These are phyloP conservation scores for Pteronotus mesoamericanus DNA, from an alignment of 2,797 vertebrate genomes.

Conservation along the genomic window DNA sequence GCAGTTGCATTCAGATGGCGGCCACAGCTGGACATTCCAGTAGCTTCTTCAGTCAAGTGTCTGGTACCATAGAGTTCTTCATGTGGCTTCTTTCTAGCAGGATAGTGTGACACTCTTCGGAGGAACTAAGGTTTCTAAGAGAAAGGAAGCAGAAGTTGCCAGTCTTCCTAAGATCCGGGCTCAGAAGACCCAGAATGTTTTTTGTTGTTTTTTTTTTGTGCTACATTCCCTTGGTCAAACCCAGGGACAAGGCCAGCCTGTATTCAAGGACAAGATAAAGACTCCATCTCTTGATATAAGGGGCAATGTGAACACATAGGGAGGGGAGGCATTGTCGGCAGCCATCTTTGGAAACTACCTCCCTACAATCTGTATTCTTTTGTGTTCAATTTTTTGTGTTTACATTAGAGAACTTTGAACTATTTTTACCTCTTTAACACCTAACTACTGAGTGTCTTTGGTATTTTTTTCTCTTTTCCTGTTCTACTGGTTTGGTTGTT, in stretches of 20 bases:
- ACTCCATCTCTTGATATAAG: background rate
- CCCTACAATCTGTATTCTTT: background rate
- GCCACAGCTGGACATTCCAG: background rate
- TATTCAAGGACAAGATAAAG: background rate
- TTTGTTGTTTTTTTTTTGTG: background rate
- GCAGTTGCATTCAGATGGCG: background rate
- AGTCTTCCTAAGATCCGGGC: background rate
- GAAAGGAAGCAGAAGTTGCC: background rate
- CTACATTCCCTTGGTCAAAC: background rate
- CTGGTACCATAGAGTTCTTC: background rate
- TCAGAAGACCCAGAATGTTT: conserved; percentile 21
- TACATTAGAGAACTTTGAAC: conserved; percentile 6
- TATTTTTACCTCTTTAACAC: background rate
- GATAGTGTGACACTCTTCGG: background rate
- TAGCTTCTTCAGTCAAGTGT: background rate
- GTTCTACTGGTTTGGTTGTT: background rate
- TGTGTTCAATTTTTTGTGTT: conserved; percentile 34
- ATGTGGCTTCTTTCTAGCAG: background rate
- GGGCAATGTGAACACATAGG: background rate
- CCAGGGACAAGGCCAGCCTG: background rate
- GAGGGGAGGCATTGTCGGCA: background rate
- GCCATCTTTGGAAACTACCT: background rate
- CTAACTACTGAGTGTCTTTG: background rate
- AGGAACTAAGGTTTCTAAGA: background rate
- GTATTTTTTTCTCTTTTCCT: background rate